These are phyloP conservation scores for Drosophila robusta DNA, from an alignment of 2,888 invertebrate genomes.

Conservation along the genomic window DNA sequence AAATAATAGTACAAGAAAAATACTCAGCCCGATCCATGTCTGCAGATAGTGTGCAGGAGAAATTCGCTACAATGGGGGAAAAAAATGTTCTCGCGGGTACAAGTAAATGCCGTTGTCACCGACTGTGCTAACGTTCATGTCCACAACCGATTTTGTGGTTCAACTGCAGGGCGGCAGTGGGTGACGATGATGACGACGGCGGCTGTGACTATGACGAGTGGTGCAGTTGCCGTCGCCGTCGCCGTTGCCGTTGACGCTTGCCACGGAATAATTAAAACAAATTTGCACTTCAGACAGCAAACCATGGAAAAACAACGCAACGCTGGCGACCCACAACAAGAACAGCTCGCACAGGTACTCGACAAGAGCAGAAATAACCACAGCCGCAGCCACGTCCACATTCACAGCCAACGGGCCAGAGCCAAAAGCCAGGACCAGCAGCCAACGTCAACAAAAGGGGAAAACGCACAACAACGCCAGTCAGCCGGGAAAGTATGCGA, in stretches of 20 bases:
- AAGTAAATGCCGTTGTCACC: constrained; percentile 70
- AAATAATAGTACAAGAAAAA: constrained; percentile 12
- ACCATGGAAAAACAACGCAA: constrained; percentile 67
- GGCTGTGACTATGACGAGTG: constrained; percentile 20
- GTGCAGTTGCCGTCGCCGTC: constrained; percentile 60
- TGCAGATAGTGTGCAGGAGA: not conserved
- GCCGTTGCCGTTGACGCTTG: constrained; percentile 63
- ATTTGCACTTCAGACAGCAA: constrained; percentile 84
- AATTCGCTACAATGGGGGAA: not conserved
- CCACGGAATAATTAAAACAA: constrained; percentile 83
- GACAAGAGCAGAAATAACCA: constrained; percentile 36
- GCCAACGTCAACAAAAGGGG: constrained; percentile 69
- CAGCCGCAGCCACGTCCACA: constrained; percentile 40
- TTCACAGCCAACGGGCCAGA: constrained; percentile 18
- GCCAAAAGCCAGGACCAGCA: constrained; percentile 16
- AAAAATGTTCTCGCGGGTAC: constrained; percentile 46
- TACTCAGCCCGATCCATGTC: constrained; percentile 3
- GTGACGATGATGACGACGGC: constrained; percentile 18
- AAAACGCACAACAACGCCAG: constrained; percentile 64
- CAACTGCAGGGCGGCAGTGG: constrained; percentile 26
- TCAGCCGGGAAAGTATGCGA: constrained; percentile 71
- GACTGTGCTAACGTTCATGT: constrained; percentile 27
- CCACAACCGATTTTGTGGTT: constrained; percentile 12
- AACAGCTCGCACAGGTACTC: constrained; percentile 50
- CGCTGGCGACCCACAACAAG: constrained; percentile 72